These are phyloP conservation scores for Agrotis exclamationis DNA, from an alignment of 2,888 invertebrate genomes.

Conservation along the genomic window DNA sequence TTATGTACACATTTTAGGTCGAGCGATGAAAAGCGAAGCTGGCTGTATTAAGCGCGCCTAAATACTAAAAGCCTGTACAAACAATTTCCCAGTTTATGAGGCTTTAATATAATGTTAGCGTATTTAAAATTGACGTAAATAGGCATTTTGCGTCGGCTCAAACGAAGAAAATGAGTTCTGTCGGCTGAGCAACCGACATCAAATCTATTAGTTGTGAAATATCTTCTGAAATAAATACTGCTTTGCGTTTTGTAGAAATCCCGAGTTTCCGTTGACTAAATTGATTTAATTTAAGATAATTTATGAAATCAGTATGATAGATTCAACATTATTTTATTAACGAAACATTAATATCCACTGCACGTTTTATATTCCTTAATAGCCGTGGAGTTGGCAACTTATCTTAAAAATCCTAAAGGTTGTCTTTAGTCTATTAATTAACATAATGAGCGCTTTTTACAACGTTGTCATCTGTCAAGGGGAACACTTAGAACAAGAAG, in stretches of 20 bases:
- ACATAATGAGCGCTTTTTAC: slow-evolving; percentile 26
- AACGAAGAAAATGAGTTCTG: slow-evolving; percentile 25
- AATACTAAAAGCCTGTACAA: slow-evolving; percentile 49
- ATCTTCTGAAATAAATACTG: neutral
- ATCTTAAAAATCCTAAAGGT: neutral
- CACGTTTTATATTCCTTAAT: neutral
- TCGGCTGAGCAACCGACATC: slow-evolving; percentile 17
- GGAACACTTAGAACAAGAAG: slow-evolving; percentile 35
- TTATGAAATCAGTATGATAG: no score
- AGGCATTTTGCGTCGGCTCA: slow-evolving; percentile 20
- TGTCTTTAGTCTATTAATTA: slow-evolving; percentile 6
- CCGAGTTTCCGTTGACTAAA: no score
- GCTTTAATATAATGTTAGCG: slow-evolving; percentile 42
- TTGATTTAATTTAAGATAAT: no score
- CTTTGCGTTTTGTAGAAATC: neutral
- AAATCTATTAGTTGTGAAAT: slow-evolving; percentile 12
- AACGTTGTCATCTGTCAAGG: slow-evolving; percentile 4
- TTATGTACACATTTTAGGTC: slow-evolving; percentile 29
- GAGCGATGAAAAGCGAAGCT: slow-evolving; percentile 41
- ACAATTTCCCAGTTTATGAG: slow-evolving; percentile 55
- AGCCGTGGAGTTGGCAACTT: neutral
- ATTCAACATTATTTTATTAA: no score
- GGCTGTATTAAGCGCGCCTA: slow-evolving; percentile 39
- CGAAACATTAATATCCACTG: neutral
- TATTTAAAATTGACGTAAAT: slow-evolving; percentile 50